Percentiles rank a stretch among this genome's conserved stretches.
phyloP scores from a whole-genome alignment of 1,140 invertebrate genomes.

The Diachasmimorpha longicaudata region DNA sequence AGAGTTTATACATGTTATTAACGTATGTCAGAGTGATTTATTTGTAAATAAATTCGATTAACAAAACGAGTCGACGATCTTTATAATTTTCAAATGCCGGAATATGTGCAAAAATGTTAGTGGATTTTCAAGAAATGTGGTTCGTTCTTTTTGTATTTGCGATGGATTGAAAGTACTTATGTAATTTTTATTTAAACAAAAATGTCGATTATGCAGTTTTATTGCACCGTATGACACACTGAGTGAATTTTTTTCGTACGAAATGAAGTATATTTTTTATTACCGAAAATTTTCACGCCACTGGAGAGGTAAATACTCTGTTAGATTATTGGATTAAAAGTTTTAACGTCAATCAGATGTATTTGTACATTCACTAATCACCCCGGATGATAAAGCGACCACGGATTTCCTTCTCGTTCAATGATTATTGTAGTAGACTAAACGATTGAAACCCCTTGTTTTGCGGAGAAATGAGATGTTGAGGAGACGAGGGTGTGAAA shows the following conservation, averaged over 20 bases:
- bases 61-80: not conserved
- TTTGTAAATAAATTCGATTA: slow-evolving; percentile 25
- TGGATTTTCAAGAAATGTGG: not conserved
- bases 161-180: slow-evolving; percentile 9
- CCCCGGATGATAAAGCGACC: not conserved
- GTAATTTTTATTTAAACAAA: not conserved
- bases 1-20: slow-evolving; percentile 33
- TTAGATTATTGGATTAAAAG: not conserved
- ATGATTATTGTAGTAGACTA: not conserved
- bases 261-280: slow-evolving; percentile 4
- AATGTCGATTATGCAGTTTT: not conserved
- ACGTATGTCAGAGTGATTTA: slow-evolving; percentile 32
- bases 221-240: not conserved
- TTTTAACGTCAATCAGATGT: not conserved
- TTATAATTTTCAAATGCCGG: not conserved
- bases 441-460: not conserved
- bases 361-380: slow-evolving; percentile 2
- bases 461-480: too few species aligned
- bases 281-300: not conserved
- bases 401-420: not conserved
- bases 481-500: not conserved
- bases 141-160: not conserved
- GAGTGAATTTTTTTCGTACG: not conserved
- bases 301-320: not conserved
- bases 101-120: not conserved